Conservation (phyloP, 1,140 invertebrate species). For the Philotrypesis tridentata region DNA sequence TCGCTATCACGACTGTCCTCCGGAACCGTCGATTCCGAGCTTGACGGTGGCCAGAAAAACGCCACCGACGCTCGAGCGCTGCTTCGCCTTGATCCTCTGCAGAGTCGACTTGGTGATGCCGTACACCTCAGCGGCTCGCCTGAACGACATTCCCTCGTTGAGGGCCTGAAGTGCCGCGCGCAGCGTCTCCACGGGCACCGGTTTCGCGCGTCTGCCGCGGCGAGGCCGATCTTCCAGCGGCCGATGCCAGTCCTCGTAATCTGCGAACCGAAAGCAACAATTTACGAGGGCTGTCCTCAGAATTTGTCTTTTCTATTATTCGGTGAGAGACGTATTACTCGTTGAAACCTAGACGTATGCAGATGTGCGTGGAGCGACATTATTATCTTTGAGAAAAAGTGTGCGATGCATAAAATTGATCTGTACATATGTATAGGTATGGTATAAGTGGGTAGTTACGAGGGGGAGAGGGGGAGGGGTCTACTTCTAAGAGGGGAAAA, state of each 20-base stretch:
- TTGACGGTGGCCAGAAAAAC: background rate
- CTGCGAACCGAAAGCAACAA: background rate
- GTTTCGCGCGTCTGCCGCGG: background rate
- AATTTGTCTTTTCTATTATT: too few relatives aligned
- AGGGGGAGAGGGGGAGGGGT: too few relatives aligned
- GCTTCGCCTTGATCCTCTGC: constrained; percentile 61
- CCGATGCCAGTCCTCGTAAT: background rate
- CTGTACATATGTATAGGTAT: too few relatives aligned
- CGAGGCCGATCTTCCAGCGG: background rate
- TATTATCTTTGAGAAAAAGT: too few relatives aligned
- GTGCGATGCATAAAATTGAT: too few relatives aligned
- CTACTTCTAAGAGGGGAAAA: background rate
- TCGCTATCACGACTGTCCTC: background rate
- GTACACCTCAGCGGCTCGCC: constrained; percentile 61
- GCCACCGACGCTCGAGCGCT: background rate
- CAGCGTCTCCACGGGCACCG: constrained; percentile 3
- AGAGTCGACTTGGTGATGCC: constrained; percentile 63
- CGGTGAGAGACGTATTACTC: too few relatives aligned
- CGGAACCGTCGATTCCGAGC: background rate
- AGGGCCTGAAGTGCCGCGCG: constrained; percentile 61
- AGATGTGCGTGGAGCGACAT: too few relatives aligned
- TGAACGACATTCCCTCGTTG: constrained; percentile 64
- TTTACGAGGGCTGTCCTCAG: background rate
- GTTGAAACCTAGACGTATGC: too few relatives aligned
- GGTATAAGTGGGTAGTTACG: too few relatives aligned